Evolutionary conservation across 2,888 invertebrate genomes (phyloP).

Genomic region (Pinctada fucata): DNA sequence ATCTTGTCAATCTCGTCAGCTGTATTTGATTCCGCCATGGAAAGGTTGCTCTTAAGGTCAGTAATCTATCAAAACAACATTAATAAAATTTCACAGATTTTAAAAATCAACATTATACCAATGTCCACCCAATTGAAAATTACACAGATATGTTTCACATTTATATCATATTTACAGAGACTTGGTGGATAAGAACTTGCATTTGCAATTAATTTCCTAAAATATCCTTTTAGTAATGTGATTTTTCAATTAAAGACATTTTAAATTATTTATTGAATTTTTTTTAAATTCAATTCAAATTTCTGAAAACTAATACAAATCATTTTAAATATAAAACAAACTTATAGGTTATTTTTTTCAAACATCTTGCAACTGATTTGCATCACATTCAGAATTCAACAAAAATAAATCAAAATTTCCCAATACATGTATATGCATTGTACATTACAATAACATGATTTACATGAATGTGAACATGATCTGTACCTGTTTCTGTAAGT

Average conservation of each 20-base stretch:
- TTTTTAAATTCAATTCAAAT: too few relatives aligned
- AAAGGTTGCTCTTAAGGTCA: conserved; percentile 51
- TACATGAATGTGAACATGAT: too few relatives aligned
- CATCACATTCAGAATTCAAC: too few relatives aligned
- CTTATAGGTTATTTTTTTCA: too few relatives aligned
- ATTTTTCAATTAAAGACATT: too few relatives aligned
- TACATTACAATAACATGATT: too few relatives aligned
- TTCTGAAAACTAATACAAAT: too few relatives aligned
- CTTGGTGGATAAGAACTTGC: background rate
- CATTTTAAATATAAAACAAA: too few relatives aligned
- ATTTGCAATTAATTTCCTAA: background rate
- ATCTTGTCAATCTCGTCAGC: conserved; percentile 59
- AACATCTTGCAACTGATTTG: too few relatives aligned
- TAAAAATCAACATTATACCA: background rate
- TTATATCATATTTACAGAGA: background rate
- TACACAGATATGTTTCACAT: background rate
- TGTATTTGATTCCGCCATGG: conserved; percentile 46
- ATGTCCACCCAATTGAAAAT: background rate
- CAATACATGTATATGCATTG: too few relatives aligned
- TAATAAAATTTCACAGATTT: background rate
- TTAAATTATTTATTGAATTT: too few relatives aligned
- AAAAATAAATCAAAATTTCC: too few relatives aligned
- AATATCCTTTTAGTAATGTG: background rate
- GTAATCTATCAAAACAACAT: conserved; percentile 47
- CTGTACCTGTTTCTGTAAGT: conserved; percentile 69